Evolutionary conservation across 2,888 invertebrate genomes (phyloP).

Genomic region (Hoplodrina ambigua): DNA sequence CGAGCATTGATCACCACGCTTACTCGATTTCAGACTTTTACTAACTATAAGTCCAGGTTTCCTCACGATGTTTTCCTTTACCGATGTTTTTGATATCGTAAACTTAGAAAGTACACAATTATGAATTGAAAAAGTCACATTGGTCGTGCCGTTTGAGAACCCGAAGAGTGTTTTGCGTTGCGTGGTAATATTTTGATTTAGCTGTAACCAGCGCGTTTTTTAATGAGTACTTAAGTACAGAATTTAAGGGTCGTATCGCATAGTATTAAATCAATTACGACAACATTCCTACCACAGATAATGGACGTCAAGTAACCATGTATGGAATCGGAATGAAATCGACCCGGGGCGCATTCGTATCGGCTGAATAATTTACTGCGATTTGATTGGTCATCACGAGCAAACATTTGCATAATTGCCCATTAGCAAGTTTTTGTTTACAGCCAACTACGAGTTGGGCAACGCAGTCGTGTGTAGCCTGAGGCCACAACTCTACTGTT

Average conservation of each 20-base stretch:
- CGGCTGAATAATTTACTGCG: slow-evolving; percentile 85
- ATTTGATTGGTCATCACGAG: slow-evolving; percentile 86
- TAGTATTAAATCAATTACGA: slow-evolving; percentile 17
- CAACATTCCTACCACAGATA: slow-evolving; percentile 34
- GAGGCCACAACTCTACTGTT: slow-evolving; percentile 69
- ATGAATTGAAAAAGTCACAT: too few species aligned
- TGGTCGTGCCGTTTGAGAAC: too few species aligned
- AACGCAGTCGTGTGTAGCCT: slow-evolving; percentile 70
- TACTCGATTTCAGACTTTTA: too few species aligned
- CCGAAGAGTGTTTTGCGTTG: background rate
- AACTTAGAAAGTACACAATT: too few species aligned
- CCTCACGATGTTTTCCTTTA: too few species aligned
- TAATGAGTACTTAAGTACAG: background rate
- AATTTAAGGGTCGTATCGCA: background rate
- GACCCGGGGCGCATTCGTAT: slow-evolving; percentile 73
- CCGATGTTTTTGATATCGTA: too few species aligned
- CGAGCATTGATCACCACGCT: too few species aligned
- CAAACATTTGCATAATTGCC: slow-evolving; percentile 85
- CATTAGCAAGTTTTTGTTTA: slow-evolving; percentile 87
- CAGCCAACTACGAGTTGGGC: slow-evolving; percentile 74
- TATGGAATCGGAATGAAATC: slow-evolving; percentile 63
- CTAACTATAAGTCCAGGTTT: too few species aligned
- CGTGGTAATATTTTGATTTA: background rate
- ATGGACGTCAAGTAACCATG: slow-evolving; percentile 41
- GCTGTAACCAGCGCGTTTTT: background rate